A percentile compares a stretch with the other conserved stretches of the same genome.
Evolutionary conservation across 1,140 invertebrate species (phyloP).

Genomic region (Meteorus sp.): DNA sequence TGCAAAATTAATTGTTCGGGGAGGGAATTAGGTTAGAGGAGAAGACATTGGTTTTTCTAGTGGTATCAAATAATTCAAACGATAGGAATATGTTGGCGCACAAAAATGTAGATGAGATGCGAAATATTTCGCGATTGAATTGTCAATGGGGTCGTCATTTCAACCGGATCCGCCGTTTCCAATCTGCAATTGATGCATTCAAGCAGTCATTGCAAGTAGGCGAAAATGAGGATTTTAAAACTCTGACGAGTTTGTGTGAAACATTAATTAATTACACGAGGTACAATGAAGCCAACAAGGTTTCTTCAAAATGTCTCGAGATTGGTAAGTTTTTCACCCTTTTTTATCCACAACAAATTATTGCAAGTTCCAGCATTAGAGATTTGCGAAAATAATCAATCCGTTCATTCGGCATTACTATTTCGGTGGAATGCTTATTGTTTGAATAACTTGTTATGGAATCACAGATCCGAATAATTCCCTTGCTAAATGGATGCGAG

Average conservation of each 20-base stretch:
- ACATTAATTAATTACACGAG: constrained; percentile 32
- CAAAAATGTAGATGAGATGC: constrained; percentile 25
- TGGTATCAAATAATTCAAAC: not conserved
- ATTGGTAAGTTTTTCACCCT: constrained; percentile 35
- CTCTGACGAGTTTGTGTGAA: constrained; percentile 36
- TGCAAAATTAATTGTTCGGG: no score
- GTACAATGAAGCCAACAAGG: constrained; percentile 34
- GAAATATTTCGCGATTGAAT: constrained; percentile 37
- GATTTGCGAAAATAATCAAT: no score
- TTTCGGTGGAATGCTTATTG: no score
- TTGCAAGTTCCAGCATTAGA: no score
- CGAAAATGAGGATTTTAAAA: constrained; percentile 34
- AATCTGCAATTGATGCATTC: constrained; percentile 37
- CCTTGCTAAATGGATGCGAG: constrained; percentile 36
- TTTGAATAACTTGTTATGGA: no score
- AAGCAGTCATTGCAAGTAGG: constrained; percentile 33
- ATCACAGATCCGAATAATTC: constrained; percentile 36
- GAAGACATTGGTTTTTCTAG: no score
- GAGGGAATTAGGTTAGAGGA: no score
- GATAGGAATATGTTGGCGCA: constrained; percentile 14
- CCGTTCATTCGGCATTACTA: no score
- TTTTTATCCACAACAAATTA: no score
- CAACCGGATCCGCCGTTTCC: constrained; percentile 27
- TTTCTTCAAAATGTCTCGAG: constrained; percentile 37
- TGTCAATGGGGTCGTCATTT: constrained; percentile 46